These are phyloP conservation scores for Drosophila mimica DNA, from an alignment of 2,888 invertebrate genomes.

Conservation along the genomic window DNA sequence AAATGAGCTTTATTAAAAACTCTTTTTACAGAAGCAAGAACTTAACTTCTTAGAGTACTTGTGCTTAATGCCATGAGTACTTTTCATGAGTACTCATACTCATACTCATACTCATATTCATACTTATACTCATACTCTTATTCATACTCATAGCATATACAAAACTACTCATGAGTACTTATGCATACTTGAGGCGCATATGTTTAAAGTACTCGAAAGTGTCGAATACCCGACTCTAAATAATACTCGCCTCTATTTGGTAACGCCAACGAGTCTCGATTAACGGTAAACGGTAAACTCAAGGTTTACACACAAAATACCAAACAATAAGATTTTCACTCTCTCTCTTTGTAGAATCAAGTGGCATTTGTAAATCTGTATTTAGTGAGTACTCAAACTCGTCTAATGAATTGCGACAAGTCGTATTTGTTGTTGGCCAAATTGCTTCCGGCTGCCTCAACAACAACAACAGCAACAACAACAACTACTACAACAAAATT, in stretches of 20 bases:
- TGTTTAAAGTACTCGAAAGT: not conserved
- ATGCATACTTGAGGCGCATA: not conserved
- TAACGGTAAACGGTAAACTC: conserved; percentile 1
- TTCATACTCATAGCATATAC: not conserved
- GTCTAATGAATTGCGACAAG: conserved; percentile 50
- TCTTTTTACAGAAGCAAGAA: not conserved
- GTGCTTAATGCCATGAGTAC: not conserved
- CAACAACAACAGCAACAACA: not conserved
- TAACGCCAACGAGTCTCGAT: not conserved
- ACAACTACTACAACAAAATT: not conserved
- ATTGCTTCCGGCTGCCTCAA: conserved; percentile 63
- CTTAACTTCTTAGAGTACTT: not conserved
- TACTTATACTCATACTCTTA: not conserved
- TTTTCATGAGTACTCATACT: not conserved
- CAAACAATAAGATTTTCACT: conserved; percentile 3
- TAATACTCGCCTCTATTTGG: conserved; percentile 3
- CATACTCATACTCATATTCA: not conserved
- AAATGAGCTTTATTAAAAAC: not conserved
- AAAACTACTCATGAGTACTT: not conserved
- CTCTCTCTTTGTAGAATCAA: not conserved
- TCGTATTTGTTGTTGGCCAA: conserved; percentile 38
- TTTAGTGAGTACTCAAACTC: conserved; percentile 40
- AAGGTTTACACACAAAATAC: conserved; percentile 1
- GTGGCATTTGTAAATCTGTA: conserved; percentile 15
- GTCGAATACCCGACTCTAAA: not conserved